phyloP scores from a whole-genome alignment of 2,797 vertebrate genomes.

The Rhodeus uyekii region DNA sequence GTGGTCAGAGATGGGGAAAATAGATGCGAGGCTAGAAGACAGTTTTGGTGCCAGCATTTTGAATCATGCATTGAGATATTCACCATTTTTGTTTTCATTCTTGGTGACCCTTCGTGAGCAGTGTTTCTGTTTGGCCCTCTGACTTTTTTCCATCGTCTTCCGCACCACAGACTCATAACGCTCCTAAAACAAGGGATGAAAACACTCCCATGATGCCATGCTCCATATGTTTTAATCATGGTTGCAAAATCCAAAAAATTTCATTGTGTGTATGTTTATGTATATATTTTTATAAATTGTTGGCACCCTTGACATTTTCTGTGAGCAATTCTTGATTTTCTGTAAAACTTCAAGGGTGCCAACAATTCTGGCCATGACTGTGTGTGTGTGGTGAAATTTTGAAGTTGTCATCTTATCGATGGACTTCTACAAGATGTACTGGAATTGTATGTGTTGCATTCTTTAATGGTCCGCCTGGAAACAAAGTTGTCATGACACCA shows the following conservation, averaged over 20 bases:
- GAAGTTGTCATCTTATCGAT: too few species aligned
- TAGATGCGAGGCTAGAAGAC: slow-evolving; percentile 12
- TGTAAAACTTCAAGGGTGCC: too few species aligned
- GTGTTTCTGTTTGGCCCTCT: slow-evolving; percentile 82
- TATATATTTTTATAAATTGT: too few species aligned
- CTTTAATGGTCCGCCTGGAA: too few species aligned
- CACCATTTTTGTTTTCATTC: slow-evolving; percentile 77
- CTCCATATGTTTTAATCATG: neutral
- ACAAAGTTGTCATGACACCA: too few species aligned
- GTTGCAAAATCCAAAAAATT: neutral
- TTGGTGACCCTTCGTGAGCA: slow-evolving; percentile 82
- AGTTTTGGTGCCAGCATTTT: neutral
- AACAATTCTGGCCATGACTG: too few species aligned
- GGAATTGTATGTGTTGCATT: too few species aligned
- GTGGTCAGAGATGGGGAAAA: neutral
- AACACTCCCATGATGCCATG: neutral
- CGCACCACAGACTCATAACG: slow-evolving; percentile 89
- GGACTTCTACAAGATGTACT: too few species aligned
- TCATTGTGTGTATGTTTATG: too few species aligned
- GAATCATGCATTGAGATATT: slow-evolving; percentile 47
- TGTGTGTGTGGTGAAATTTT: too few species aligned
- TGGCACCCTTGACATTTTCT: too few species aligned
- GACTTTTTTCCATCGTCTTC: slow-evolving; percentile 89
- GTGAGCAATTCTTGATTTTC: too few species aligned
- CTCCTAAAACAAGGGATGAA: slow-evolving; percentile 75